Evolutionary conservation across 2,797 vertebrate species (phyloP).

Genomic region (Alcedo atthis): DNA sequence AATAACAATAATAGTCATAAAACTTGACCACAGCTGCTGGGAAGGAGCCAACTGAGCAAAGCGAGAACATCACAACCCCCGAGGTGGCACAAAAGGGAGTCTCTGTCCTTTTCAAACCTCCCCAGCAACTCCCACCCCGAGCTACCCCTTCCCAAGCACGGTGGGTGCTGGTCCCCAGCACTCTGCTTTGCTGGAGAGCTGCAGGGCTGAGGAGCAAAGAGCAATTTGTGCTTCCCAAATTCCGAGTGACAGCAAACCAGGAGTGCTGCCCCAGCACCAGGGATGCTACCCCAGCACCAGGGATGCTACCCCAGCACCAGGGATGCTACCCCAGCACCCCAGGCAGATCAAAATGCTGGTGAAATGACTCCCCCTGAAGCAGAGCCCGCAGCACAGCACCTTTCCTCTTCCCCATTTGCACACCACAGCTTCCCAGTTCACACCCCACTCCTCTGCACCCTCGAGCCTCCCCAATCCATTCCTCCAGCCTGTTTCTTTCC

Average conservation of each 20-base stretch:
- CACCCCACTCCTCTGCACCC: fast-evolving
- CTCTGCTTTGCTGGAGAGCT: neutral
- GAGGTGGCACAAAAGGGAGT: neutral
- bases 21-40: neutral
- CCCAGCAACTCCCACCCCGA: fast-evolving
- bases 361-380: neutral
- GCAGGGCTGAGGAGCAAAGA: neutral
- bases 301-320: too few species aligned
- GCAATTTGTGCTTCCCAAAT: neutral
- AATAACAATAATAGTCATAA: neutral
- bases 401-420: neutral
- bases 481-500: neutral
- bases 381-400: fast-evolving
- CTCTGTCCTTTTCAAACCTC: neutral
- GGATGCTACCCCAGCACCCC: fast-evolving
- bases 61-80: neutral
- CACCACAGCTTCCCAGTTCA: neutral
- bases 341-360: neutral
- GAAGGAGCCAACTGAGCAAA: neutral
- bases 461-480: fast-evolving
- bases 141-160: fast-evolving
- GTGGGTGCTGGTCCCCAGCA: fast-evolving
- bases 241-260: too few species aligned
- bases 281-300: too few species aligned
- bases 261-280: too few species aligned